Percentiles rank a stretch among this genome's conserved stretches.
Conservation (phyloP, 2,113 vertebrate species). For the Etheostoma cragini region DNA sequence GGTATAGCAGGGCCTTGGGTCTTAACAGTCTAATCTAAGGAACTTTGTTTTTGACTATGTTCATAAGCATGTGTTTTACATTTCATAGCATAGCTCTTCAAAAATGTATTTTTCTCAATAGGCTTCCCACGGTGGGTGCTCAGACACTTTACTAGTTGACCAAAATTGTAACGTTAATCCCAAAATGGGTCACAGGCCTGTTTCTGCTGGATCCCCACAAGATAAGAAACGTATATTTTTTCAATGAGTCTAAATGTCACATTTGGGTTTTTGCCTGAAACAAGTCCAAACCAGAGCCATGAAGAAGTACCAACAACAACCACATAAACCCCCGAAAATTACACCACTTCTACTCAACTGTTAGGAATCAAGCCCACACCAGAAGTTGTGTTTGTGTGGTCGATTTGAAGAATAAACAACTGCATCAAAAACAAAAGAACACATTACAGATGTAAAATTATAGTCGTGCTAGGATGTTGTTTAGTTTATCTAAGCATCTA, state of each 20-base stretch:
- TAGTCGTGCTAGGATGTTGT: slow-evolving; percentile 12
- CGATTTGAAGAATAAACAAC: slow-evolving; percentile 35
- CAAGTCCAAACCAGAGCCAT: not conserved
- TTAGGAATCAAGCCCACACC: slow-evolving; percentile 34
- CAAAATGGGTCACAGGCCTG: slow-evolving; percentile 22
- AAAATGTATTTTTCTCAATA: slow-evolving; percentile 28
- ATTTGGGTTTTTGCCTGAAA: slow-evolving; percentile 32
- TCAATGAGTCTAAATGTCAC: slow-evolving; percentile 10
- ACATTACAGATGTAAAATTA: not conserved
- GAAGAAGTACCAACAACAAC: slow-evolving; percentile 23
- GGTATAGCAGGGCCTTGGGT: not conserved
- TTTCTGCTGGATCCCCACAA: slow-evolving; percentile 13
- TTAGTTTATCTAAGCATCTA: slow-evolving; percentile 20
- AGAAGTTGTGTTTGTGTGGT: slow-evolving; percentile 45
- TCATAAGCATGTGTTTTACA: slow-evolving; percentile 14
- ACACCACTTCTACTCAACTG: slow-evolving; percentile 34
- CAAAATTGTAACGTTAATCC: slow-evolving; percentile 30
- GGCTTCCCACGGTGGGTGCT: not conserved
- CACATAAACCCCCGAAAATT: slow-evolving; percentile 42
- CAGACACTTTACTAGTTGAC: slow-evolving; percentile 22
- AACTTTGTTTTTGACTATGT: not conserved
- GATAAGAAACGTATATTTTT: slow-evolving; percentile 23
- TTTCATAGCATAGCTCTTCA: slow-evolving; percentile 14
- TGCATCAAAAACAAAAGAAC: slow-evolving; percentile 10
- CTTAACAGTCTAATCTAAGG: slow-evolving; percentile 3